Base-by-base conservation (phyloP, 2,888 invertebrate species). In the Tribolium freemani region DNA sequence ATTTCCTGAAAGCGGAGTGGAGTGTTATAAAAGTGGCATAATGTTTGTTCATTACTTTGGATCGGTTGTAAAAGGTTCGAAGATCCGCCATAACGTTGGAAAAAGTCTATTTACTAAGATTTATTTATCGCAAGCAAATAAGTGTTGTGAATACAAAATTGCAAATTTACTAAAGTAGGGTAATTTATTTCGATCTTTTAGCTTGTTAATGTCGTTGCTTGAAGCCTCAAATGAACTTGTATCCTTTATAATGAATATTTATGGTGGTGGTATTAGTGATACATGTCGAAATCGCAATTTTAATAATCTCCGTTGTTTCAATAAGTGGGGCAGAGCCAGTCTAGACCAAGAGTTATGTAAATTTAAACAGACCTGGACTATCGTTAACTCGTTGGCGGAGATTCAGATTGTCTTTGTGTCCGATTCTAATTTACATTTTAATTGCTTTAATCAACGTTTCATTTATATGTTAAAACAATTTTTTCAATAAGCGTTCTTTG, bases 271-370 rank as follows among this genome's bases (percentile, higher is more conserved):
- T 58, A 6, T 44, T 58, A 45, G 44, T 45, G 44, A 58, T 58
- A 45, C 58, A 58, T 21, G 58, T 58, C 45, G 38, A 45, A 58
- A 45, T 58, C 45, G 45, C 20, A 9, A 16, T 16, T 13, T 9
- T 21, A 38, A 63, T 63, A 60, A 60, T 50, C 46, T 61, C 51
- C 48, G 5, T 46, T 60, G 46, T 63, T 63, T 63, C 51, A 63
- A 63, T 63, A 63, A 50, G 16, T 60, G 48, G 58, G 9, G 31
- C 13, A 45, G 51, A 16, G 9, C 30, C 31, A 60, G 61, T 63
- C 63, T 63, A 63, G 63, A 63, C 63, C 48, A n/a, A 63, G 63
- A 50, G 51, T 51, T 63, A 63, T 63, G 63, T 63, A 63, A 63
- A 63, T 63, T 63, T 63, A 50, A 63, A 38, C 63, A 63, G 63